These are phyloP conservation scores for Brachylomia viminalis DNA, from an alignment of 2,888 invertebrate genomes.

Conservation along the genomic window DNA sequence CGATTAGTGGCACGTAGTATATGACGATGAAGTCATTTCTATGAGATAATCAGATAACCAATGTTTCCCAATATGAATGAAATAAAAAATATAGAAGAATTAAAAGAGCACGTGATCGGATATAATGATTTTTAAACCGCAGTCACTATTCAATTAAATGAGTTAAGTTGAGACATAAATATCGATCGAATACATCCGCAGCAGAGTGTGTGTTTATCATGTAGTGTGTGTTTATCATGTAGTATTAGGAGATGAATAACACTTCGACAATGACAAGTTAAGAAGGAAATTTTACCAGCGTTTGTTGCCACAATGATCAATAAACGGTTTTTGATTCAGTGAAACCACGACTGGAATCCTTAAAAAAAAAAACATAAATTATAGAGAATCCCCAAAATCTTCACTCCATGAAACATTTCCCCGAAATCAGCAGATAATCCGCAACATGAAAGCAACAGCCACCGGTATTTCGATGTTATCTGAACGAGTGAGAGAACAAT, in stretches of 20 bases:
- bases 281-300: slow-evolving; percentile 21
- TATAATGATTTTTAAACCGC: background rate
- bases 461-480: slow-evolving; percentile 15
- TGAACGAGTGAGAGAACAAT: slow-evolving; percentile 12
- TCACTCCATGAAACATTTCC: background rate
- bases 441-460: slow-evolving; percentile 7
- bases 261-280: slow-evolving; percentile 1
- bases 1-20: background rate
- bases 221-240: background rate
- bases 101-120: background rate
- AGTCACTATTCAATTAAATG: slow-evolving; percentile 1
- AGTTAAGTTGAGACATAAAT: background rate
- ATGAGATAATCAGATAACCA: slow-evolving; percentile 17
- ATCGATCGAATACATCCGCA: background rate
- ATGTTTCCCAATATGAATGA: slow-evolving; percentile 8
- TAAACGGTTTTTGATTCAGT: slow-evolving; percentile 3
- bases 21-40: slow-evolving; percentile 2
- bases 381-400: background rate
- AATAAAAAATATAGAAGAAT: background rate
- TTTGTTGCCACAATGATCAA: slow-evolving; percentile 13
- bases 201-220: background rate
- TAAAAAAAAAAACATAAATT: background rate
- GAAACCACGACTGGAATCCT: slow-evolving; percentile 4
- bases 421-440: slow-evolving; percentile 5
- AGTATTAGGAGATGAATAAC: background rate